These are phyloP conservation scores for Athalia circularis DNA, from an alignment of 2,888 invertebrate species.

Conservation along the genomic window DNA sequence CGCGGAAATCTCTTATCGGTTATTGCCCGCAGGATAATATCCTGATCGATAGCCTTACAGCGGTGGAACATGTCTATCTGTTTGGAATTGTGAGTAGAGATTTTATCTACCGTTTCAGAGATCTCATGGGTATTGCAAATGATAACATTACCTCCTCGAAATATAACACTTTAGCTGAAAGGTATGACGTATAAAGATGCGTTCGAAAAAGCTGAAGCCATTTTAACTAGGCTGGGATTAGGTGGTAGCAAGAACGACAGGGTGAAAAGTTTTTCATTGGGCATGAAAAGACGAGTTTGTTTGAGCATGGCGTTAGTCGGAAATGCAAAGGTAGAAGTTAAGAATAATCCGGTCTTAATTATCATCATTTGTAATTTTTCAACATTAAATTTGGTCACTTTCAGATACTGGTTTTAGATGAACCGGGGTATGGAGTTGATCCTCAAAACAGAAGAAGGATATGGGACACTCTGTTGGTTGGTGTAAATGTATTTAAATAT, in stretches of 20 bases:
- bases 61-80: constrained; percentile 53
- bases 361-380: not conserved
- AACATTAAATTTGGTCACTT: not conserved
- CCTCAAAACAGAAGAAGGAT: constrained; percentile 49
- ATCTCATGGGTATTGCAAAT: not conserved
- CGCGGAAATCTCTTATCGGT: constrained; percentile 46
- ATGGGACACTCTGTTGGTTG: constrained; percentile 53
- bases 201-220: constrained; percentile 39
- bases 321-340: constrained; percentile 47
- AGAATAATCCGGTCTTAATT: not conserved
- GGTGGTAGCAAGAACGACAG: constrained; percentile 45
- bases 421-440: constrained; percentile 55
- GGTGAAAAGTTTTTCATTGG: constrained; percentile 47
- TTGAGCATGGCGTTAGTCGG: constrained; percentile 57
- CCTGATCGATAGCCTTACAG: constrained; percentile 54
- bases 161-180: constrained; percentile 51
- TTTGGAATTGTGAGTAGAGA: constrained; percentile 55
- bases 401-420: constrained; percentile 55
- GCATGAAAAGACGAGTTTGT: constrained; percentile 51
- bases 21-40: constrained; percentile 58
- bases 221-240: constrained; percentile 51
- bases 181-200: constrained; percentile 53
- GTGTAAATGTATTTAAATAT: not conserved
- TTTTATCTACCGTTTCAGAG: not conserved
- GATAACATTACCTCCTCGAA: not conserved